Conservation (phyloP, 2,797 vertebrate genomes). For the Muscicapa comitata region DNA sequence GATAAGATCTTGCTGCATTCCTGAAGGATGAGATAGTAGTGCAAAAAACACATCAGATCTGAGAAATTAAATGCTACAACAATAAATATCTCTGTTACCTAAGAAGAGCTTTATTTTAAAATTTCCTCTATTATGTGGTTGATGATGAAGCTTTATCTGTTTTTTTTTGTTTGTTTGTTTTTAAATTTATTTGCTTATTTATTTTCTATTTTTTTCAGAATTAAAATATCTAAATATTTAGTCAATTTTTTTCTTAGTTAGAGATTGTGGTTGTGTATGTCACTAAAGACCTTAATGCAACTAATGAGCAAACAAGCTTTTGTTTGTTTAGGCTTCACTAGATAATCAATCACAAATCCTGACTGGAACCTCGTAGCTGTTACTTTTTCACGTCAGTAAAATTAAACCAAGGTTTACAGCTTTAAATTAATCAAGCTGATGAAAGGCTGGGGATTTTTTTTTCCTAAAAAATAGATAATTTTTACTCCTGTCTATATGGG, state of each 20-base stretch:
- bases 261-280: conserved; percentile 14
- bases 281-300: conserved; percentile 28
- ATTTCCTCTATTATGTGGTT: background rate
- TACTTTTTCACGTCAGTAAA: conserved; percentile 25
- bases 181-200: background rate
- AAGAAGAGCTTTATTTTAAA: background rate
- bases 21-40: background rate
- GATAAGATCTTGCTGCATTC: background rate
- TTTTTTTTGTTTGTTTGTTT: background rate
- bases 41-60: background rate
- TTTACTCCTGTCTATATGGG: background rate
- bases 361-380: background rate
- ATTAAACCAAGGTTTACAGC: conserved; percentile 7
- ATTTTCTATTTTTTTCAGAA: background rate
- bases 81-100: background rate
- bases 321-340: conserved; percentile 12
- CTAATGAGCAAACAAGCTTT: conserved; percentile 56
- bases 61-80: background rate
- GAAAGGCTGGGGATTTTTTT: background rate
- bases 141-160: background rate
- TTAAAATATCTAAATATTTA: conserved; percentile 4
- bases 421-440: conserved; percentile 40
- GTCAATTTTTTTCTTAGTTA: conserved; percentile 22
- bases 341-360: conserved; percentile 44
- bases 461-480: background rate